Evolutionary conservation across 1,140 invertebrate species (phyloP).

Genomic region (Drosophila parvula): DNA sequence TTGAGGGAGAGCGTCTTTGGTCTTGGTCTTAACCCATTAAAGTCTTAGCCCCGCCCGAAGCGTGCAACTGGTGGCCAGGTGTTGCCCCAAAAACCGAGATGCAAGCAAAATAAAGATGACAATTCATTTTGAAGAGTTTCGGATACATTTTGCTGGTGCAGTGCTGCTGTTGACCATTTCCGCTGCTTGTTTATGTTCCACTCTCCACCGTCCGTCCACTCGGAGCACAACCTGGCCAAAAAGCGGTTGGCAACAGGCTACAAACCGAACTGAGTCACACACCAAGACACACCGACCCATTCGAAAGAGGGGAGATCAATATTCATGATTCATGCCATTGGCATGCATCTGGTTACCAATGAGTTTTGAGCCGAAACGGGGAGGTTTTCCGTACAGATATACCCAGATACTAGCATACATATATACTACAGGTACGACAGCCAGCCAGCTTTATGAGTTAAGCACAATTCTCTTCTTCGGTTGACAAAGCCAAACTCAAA

Average conservation of each 20-base stretch:
- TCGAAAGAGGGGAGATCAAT: constrained; percentile 46
- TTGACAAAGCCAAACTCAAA: constrained; percentile 35
- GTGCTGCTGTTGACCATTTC: constrained; percentile 38
- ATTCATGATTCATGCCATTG: constrained; percentile 71
- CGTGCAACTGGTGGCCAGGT: constrained; percentile 20
- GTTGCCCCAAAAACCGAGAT: constrained; percentile 20
- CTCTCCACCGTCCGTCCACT: neutral
- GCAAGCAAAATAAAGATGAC: constrained; percentile 37
- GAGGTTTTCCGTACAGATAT: neutral
- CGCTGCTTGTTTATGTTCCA: constrained; percentile 37
- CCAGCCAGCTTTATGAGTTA: constrained; percentile 33
- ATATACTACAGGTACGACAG: constrained; percentile 19
- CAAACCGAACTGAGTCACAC: constrained; percentile 42
- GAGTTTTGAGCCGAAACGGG: constrained; percentile 12
- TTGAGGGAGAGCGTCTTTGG: neutral
- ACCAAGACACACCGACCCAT: constrained; percentile 20
- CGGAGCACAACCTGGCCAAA: constrained; percentile 24
- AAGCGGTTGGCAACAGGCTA: constrained; percentile 37
- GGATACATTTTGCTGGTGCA: constrained; percentile 29
- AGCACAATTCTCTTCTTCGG: constrained; percentile 25
- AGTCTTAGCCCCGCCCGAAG: neutral
- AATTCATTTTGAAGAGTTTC: constrained; percentile 44
- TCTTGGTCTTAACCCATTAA: neutral
- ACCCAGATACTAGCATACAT: neutral
- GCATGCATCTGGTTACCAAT: constrained; percentile 59